phyloP scores from a whole-genome alignment of 2,797 vertebrate species.

The Lagorchestes hirsutus region DNA sequence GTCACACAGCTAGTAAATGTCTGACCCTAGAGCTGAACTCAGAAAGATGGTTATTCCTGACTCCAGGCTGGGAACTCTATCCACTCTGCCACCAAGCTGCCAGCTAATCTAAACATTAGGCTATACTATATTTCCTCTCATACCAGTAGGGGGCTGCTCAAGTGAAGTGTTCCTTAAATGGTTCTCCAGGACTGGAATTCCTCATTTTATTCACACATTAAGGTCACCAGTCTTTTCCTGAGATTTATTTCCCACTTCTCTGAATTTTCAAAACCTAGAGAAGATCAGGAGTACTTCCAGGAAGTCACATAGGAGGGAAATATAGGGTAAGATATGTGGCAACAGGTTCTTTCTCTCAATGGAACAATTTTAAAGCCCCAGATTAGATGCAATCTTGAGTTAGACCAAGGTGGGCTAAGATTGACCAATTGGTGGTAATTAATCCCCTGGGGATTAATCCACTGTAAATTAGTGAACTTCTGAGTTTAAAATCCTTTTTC shows the following conservation, averaged over 20 bases:
- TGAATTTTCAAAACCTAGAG: not conserved
- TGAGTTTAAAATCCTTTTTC: not conserved
- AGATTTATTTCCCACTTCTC: not conserved
- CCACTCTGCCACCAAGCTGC: too few relatives aligned
- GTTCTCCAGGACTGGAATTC: too few relatives aligned
- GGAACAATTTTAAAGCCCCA: not conserved
- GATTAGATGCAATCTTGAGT: not conserved
- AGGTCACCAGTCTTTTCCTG: not conserved
- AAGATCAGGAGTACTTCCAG: not conserved
- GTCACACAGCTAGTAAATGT: too few relatives aligned
- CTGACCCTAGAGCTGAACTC: too few relatives aligned
- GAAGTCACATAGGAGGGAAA: not conserved
- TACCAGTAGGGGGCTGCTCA: not conserved
- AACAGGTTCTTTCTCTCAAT: not conserved
- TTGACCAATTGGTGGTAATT: not conserved
- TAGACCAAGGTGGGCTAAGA: not conserved
- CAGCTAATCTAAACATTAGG: too few relatives aligned
- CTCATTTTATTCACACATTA: not conserved
- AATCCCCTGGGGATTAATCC: not conserved
- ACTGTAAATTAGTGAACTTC: not conserved
- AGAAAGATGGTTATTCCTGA: too few relatives aligned
- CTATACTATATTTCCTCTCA: not conserved
- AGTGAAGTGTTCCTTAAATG: not conserved
- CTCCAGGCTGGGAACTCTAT: too few relatives aligned
- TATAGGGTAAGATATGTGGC: too few relatives aligned